These are phyloP conservation scores for Acleris holmiana DNA, from an alignment of 2,888 invertebrate genomes.

Conservation along the genomic window DNA sequence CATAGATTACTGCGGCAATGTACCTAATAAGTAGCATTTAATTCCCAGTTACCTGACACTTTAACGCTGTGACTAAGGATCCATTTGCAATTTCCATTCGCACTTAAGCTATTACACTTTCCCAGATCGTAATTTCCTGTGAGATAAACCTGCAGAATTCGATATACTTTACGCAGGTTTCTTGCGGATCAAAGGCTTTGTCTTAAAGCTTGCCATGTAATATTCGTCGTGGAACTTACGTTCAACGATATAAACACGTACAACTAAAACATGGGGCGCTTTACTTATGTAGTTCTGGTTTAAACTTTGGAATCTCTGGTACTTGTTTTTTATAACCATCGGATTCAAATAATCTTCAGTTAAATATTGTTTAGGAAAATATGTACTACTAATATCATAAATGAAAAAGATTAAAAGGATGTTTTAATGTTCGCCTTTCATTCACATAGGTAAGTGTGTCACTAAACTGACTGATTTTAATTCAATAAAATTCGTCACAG, in stretches of 20 bases:
- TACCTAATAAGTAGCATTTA: background rate
- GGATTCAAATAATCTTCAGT: no score
- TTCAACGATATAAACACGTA: constrained; percentile 26
- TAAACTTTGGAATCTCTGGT: no score
- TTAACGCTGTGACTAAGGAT: constrained; percentile 2
- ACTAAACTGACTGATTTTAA: no score
- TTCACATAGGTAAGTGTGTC: no score
- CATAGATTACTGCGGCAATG: constrained; percentile 12
- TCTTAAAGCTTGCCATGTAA: constrained; percentile 34
- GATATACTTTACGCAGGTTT: constrained; percentile 36
- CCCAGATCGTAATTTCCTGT: constrained; percentile 38
- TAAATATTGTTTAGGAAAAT: no score
- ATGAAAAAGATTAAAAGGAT: no score
- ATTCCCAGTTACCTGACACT: constrained; percentile 5
- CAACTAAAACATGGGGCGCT: constrained; percentile 7
- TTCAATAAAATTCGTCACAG: no score
- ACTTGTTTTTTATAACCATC: background rate
- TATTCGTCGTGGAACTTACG: constrained; percentile 31
- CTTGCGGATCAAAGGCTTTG: constrained; percentile 35
- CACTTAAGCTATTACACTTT: constrained; percentile 32
- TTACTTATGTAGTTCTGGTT: constrained; percentile 6
- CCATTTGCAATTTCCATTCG: constrained; percentile 26
- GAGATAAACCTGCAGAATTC: constrained; percentile 37
- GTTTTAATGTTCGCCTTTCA: no score
- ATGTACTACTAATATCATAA: no score